Conservation (phyloP, 2,113 vertebrate genomes). For the Dicerorhinus sumatrensis region DNA sequence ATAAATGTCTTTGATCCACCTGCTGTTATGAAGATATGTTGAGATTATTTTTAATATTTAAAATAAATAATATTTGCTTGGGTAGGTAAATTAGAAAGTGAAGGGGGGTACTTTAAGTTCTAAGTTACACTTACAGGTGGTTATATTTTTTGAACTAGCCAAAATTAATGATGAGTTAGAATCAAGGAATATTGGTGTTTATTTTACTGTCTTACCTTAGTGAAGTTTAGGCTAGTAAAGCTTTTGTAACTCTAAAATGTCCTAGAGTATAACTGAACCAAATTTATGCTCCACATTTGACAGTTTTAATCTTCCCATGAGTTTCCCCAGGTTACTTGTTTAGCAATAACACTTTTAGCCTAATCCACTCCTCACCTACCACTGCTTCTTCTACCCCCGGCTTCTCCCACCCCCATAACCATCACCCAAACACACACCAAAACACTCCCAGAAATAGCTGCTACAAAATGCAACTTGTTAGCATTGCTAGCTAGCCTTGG, state of each 20-base stretch:
- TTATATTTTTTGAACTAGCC: constrained; percentile 40
- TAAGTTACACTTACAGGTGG: neutral
- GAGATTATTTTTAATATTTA: constrained; percentile 42
- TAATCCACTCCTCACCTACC: constrained; percentile 41
- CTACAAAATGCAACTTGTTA: neutral
- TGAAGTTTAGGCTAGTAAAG: constrained; percentile 64
- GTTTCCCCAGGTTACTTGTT: constrained; percentile 53
- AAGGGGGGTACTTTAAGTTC: neutral
- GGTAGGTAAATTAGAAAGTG: neutral
- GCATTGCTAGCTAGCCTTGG: neutral
- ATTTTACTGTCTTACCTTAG: constrained; percentile 60
- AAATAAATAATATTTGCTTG: neutral
- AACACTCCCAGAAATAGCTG: neutral
- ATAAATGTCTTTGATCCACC: neutral
- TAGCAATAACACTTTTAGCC: constrained; percentile 63
- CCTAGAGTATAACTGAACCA: constrained; percentile 51
- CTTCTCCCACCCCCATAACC: neutral
- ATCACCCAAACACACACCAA: neutral
- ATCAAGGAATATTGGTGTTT: constrained; percentile 62
- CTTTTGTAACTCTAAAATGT: constrained; percentile 71
- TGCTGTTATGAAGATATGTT: neutral
- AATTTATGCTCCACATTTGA: constrained; percentile 71
- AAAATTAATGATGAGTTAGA: constrained; percentile 60
- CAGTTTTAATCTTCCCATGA: constrained; percentile 75
- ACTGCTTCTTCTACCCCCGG: neutral